These are phyloP conservation scores for Apis cerana DNA, from an alignment of 1,140 invertebrate genomes.

Conservation along the genomic window DNA sequence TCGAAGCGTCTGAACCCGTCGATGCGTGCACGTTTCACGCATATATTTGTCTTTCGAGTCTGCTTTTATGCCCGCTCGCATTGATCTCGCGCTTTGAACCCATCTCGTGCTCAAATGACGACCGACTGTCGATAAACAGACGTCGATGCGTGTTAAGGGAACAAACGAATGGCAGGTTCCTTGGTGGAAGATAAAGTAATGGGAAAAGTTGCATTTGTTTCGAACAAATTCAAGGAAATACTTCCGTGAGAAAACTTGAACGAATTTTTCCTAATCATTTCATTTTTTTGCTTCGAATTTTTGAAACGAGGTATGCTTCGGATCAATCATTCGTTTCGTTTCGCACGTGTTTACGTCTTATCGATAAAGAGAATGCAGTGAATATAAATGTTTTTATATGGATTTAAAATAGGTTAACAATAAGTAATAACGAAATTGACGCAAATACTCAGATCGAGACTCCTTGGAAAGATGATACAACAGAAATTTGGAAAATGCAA, in stretches of 20 bases:
- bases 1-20: slow-evolving; percentile 5
- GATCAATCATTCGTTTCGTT: too few species aligned
- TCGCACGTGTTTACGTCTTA: too few species aligned
- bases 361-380: too few species aligned
- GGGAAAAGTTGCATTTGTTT: not conserved
- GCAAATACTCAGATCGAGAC: too few species aligned
- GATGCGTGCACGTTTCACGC: not conserved
- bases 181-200: not conserved
- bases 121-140: slow-evolving; percentile 17
- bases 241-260: not conserved
- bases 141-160: not conserved
- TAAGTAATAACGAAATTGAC: too few species aligned
- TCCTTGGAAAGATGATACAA: too few species aligned
- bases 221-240: not conserved
- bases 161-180: not conserved
- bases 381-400: too few species aligned
- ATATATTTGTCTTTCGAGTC: slow-evolving; percentile 31
- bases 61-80: slow-evolving; percentile 12
- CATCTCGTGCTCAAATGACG: slow-evolving; percentile 26
- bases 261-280: too few species aligned
- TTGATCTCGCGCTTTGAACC: slow-evolving; percentile 24
- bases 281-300: too few species aligned
- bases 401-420: too few species aligned
- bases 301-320: too few species aligned
- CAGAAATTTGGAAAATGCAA: too few species aligned